phyloP scores from a whole-genome alignment of 2,797 vertebrate genomes.

The Gallinago stenura region DNA sequence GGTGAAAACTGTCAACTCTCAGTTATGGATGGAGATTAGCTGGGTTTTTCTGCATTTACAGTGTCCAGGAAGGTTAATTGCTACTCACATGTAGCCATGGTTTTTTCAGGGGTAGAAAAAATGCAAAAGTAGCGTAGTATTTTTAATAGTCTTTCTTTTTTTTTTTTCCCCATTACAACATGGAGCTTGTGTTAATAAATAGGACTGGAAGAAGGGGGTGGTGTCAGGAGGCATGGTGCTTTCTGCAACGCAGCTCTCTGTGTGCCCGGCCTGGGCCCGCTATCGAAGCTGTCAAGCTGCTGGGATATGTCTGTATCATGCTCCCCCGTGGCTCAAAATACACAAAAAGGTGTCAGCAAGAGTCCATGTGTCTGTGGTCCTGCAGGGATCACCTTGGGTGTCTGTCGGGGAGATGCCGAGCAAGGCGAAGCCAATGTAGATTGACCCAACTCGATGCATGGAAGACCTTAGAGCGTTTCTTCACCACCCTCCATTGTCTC shows the following conservation, averaged over 20 bases:
- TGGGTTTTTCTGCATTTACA: not conserved
- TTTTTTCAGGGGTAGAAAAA: not conserved
- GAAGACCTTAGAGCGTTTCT: not conserved
- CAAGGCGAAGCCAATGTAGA: not conserved
- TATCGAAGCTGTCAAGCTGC: not conserved
- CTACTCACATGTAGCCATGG: not conserved
- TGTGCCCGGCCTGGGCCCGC: not conserved
- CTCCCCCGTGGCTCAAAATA: not conserved
- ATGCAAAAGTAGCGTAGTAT: not conserved
- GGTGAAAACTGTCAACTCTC: not conserved
- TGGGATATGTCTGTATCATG: not conserved
- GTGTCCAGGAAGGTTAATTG: not conserved
- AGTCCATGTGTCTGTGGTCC: rapidly evolving
- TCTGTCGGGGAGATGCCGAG: not conserved
- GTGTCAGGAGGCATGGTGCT: not conserved
- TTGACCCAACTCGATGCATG: not conserved
- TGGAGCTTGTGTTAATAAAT: not conserved
- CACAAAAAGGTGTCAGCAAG: not conserved
- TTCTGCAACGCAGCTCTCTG: not conserved
- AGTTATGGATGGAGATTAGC: not conserved
- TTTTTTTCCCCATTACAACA: not conserved
- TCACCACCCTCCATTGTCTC: not conserved
- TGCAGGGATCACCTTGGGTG: not conserved
- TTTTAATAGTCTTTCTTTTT: not conserved
- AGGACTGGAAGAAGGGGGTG: not conserved